These are phyloP conservation scores for Argya squamiceps DNA, from an alignment of 2,797 vertebrate species.

Conservation along the genomic window DNA sequence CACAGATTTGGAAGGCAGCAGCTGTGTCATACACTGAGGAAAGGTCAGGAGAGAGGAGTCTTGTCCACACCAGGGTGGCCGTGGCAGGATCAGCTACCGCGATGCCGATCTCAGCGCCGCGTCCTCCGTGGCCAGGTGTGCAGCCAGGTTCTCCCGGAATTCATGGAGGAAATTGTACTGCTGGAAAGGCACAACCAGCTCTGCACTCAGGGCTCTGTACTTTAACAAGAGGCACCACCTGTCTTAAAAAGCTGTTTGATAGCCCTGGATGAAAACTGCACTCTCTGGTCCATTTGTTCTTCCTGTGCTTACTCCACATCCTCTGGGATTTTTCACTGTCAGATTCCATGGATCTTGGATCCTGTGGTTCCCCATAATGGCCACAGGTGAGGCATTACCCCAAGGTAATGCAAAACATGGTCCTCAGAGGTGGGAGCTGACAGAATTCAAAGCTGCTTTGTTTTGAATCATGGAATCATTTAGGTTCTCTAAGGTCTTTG, in stretches of 20 bases:
- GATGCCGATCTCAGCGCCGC: slow-evolving; percentile 78
- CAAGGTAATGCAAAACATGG: background rate
- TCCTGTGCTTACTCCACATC: background rate
- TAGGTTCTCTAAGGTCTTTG: background rate
- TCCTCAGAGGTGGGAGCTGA: background rate
- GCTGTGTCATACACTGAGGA: background rate
- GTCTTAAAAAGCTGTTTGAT: background rate
- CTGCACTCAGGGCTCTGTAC: background rate
- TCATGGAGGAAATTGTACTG: slow-evolving; percentile 95
- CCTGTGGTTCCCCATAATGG: background rate
- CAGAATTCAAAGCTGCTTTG: background rate
- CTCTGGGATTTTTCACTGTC: background rate
- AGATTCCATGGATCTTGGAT: background rate
- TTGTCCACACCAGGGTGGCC: background rate
- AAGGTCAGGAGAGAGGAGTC: background rate
- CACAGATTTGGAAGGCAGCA: accelerated
- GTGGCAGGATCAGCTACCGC: slow-evolving; percentile 38
- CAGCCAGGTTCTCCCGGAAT: slow-evolving; percentile 82
- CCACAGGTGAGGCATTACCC: background rate
- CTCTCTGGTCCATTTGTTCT: background rate
- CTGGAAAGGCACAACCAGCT: slow-evolving; percentile 67
- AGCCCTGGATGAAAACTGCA: background rate
- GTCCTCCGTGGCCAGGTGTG: slow-evolving; percentile 72
- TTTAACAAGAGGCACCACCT: background rate
- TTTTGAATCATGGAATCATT: background rate